phyloP scores from a whole-genome alignment of 2,113 vertebrate genomes.

The Phylloscopus trochiloides region DNA sequence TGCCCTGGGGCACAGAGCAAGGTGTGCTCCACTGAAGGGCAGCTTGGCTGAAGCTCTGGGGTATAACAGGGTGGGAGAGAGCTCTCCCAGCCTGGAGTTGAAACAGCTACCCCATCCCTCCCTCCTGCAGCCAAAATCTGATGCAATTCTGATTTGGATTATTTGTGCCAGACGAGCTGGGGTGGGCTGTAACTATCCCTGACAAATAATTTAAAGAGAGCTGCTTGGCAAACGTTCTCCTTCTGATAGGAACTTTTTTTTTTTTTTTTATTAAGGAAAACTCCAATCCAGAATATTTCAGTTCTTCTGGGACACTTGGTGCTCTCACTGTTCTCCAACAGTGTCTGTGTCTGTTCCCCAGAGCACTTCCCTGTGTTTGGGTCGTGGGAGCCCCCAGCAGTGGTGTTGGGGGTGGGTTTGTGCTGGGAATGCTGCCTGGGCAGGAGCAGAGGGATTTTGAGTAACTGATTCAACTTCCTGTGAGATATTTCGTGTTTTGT shows the following conservation, averaged over 20 bases:
- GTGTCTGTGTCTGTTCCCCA: not conserved
- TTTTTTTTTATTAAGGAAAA: not conserved
- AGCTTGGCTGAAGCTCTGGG: not conserved
- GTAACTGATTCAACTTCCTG: not conserved
- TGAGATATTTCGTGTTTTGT: not conserved
- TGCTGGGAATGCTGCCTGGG: not conserved
- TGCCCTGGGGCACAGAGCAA: not conserved
- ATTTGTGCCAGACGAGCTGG: not conserved
- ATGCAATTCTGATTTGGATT: conserved; percentile 20
- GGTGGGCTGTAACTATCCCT: not conserved
- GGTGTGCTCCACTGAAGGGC: not conserved
- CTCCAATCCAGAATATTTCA: not conserved
- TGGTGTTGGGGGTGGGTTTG: not conserved
- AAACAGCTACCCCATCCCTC: not conserved
- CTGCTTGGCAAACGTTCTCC: not conserved
- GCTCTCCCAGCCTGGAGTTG: not conserved
- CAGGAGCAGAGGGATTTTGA: not conserved
- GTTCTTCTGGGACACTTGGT: not conserved
- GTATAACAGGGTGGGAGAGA: not conserved
- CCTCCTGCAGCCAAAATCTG: conserved; percentile 18
- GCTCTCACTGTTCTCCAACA: not conserved
- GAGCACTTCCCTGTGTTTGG: rapidly evolving
- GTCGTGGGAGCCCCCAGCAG: not conserved
- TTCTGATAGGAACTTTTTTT: not conserved
- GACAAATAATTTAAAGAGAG: not conserved